These are phyloP conservation scores for Neotoma lepida DNA, from an alignment of 2,113 vertebrate genomes.

Conservation along the genomic window DNA sequence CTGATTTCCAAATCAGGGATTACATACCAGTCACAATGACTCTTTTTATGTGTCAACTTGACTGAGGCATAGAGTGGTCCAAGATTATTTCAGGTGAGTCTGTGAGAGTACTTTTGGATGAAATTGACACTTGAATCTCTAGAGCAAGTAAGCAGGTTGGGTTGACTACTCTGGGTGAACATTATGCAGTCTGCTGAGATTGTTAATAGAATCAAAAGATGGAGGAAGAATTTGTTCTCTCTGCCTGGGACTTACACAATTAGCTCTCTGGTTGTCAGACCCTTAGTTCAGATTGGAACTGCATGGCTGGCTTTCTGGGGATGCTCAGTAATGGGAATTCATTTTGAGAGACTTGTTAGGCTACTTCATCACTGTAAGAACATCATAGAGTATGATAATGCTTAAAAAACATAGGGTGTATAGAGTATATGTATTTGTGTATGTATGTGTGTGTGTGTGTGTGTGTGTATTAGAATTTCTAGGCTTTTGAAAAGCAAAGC, in stretches of 20 bases:
- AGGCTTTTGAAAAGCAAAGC: not conserved
- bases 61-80: not conserved
- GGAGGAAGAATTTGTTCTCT: not conserved
- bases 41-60: no score
- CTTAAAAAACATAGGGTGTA: not conserved
- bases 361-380: not conserved
- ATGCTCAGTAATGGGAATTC: not conserved
- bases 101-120: not conserved
- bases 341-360: not conserved
- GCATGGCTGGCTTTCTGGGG: not conserved
- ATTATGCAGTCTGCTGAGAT: no score
- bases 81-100: not conserved
- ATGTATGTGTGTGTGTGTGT: not conserved
- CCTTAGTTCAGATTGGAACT: not conserved
- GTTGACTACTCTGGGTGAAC: not conserved
- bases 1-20: not conserved
- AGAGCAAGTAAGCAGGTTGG: not conserved
- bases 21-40: not conserved
- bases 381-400: no score
- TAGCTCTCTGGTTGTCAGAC: not conserved
- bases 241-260: not conserved
- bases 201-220: not conserved
- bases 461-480: not conserved
- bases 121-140: not conserved
- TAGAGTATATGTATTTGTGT: not conserved